phyloP scores from a whole-genome alignment of 2,797 vertebrate genomes.

The Thripadectes ignobilis region DNA sequence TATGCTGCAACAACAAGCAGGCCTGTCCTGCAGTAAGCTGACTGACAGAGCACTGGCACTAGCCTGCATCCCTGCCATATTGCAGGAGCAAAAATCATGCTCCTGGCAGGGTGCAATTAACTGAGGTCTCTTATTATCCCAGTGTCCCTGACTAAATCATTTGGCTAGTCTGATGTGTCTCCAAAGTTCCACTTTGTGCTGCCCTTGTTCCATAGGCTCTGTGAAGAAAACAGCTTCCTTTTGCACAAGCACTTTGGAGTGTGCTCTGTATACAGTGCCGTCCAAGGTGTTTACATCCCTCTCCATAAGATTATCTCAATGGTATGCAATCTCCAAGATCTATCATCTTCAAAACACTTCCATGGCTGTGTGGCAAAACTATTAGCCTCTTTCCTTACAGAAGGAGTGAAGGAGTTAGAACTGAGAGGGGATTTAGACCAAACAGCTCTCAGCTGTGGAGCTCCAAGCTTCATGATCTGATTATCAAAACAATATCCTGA shows the following conservation, averaged over 20 bases:
- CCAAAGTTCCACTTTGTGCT: not conserved
- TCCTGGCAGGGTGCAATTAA: not conserved
- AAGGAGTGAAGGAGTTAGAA: not conserved
- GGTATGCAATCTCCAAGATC: not conserved
- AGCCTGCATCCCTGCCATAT: not conserved
- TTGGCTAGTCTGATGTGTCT: not conserved
- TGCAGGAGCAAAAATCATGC: not conserved
- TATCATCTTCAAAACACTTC: not conserved
- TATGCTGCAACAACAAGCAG: not conserved
- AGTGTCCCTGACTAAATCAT: not conserved
- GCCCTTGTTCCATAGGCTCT: not conserved
- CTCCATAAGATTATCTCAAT: not conserved
- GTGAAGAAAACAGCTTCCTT: not conserved
- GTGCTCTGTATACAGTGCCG: not conserved
- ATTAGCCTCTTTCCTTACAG: not conserved
- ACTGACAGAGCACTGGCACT: not conserved
- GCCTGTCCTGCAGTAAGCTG: not conserved
- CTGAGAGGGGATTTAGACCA: not conserved
- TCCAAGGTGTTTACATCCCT: not conserved
- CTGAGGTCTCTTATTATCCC: rapidly evolving
- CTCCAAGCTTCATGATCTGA: not conserved
- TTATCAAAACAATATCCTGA: not conserved
- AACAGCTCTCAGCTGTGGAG: not conserved
- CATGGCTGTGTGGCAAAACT: not conserved
- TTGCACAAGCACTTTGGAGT: not conserved